These are phyloP conservation scores for Etheostoma cragini DNA, from an alignment of 2,113 vertebrate genomes.

Conservation along the genomic window DNA sequence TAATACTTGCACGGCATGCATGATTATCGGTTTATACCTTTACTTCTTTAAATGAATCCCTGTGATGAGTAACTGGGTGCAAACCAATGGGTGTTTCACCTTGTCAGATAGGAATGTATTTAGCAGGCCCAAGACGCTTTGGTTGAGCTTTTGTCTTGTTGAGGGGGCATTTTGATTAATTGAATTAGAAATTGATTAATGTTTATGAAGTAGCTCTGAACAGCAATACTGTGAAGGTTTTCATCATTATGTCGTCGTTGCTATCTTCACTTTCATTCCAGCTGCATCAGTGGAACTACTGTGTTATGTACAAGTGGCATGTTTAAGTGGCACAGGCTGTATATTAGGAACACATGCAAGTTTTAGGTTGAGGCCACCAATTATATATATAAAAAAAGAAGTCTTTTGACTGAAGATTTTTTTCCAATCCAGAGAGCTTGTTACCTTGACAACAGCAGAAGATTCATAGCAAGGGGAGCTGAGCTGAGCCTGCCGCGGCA, in stretches of 20 bases:
- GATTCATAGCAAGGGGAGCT: slow-evolving; percentile 69
- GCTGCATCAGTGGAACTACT: neutral
- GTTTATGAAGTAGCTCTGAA: neutral
- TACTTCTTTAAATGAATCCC: neutral
- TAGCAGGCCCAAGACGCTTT: neutral
- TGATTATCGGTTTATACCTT: neutral
- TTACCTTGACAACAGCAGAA: slow-evolving; percentile 87
- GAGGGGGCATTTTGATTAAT: neutral
- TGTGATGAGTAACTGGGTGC: neutral
- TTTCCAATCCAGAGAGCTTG: slow-evolving; percentile 73
- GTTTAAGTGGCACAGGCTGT: slow-evolving; percentile 20
- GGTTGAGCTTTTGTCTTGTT: slow-evolving; percentile 12
- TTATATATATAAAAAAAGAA: slow-evolving; percentile 41
- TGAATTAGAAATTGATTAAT: slow-evolving; percentile 7
- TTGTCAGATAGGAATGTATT: neutral
- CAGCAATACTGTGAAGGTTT: neutral
- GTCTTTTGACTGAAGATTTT: slow-evolving; percentile 71
- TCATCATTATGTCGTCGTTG: neutral
- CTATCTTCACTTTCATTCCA: slow-evolving; percentile 11
- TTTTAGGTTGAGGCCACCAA: slow-evolving; percentile 64
- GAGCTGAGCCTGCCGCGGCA: slow-evolving; percentile 67
- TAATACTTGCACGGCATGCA: neutral
- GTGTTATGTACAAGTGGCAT: neutral
- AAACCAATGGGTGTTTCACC: neutral
- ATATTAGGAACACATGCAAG: slow-evolving; percentile 42